phyloP scores from a whole-genome alignment of 2,888 invertebrate species.

The Xanthia icteritia region DNA sequence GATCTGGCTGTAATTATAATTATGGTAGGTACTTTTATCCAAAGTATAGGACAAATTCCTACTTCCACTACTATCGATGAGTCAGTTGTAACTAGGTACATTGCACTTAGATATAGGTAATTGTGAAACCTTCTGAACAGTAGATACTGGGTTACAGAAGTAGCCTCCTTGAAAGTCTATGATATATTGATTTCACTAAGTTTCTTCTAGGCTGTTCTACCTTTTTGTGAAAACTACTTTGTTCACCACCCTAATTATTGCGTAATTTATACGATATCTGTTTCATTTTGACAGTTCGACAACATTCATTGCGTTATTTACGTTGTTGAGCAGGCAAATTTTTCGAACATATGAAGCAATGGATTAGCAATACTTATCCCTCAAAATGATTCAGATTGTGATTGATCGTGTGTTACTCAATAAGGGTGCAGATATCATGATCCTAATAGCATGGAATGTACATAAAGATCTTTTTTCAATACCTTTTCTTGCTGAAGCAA shows the following conservation, averaged over 20 bases:
- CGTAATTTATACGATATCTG: no score
- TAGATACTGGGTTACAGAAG: background rate
- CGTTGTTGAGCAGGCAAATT: no score
- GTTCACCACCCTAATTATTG: no score
- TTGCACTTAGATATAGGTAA: background rate
- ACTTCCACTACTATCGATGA: background rate
- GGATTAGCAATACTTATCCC: no score
- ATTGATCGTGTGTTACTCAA: no score
- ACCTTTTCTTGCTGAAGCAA: constrained; percentile 82
- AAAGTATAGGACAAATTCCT: background rate
- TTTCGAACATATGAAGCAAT: no score
- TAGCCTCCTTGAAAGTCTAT: background rate
- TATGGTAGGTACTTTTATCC: background rate
- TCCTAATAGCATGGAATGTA: background rate
- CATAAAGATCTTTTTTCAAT: constrained; percentile 11
- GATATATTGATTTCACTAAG: background rate
- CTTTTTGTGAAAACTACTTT: background rate
- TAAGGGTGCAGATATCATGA: background rate
- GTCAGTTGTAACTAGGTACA: background rate
- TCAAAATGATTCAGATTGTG: no score
- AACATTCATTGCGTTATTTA: no score
- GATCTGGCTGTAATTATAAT: constrained; percentile 71
- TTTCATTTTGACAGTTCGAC: no score
- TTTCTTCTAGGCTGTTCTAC: background rate
- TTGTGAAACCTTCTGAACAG: background rate